These are phyloP conservation scores for Harpagoxenus sublaevis DNA, from an alignment of 2,888 invertebrate genomes.

Conservation along the genomic window DNA sequence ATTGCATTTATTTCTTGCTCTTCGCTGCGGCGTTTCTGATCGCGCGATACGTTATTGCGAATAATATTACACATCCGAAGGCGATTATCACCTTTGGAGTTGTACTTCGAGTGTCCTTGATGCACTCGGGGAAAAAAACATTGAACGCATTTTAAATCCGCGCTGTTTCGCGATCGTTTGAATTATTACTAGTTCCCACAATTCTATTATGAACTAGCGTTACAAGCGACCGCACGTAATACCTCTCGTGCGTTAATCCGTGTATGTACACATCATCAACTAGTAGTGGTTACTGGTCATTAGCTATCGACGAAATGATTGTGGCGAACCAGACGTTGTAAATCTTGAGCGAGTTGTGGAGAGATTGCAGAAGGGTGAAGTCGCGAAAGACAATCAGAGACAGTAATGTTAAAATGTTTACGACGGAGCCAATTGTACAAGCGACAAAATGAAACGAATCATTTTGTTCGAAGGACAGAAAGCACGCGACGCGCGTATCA, in stretches of 20 bases:
- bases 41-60: not conserved
- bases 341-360: conserved; percentile 36
- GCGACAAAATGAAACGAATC: not conserved
- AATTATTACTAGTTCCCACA: conserved; percentile 77
- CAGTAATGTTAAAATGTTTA: conserved; percentile 1
- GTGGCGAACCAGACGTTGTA: conserved; percentile 40
- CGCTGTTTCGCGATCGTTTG: conserved; percentile 57
- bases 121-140: conserved; percentile 27
- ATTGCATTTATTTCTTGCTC: conserved; percentile 6
- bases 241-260: conserved; percentile 62
- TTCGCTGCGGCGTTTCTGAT: not conserved
- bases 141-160: conserved; percentile 22
- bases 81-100: conserved; percentile 21
- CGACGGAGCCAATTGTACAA: not conserved
- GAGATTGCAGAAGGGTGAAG: not conserved
- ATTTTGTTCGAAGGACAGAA: not conserved
- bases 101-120: conserved; percentile 56
- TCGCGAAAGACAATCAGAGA: not conserved
- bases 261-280: not conserved
- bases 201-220: conserved; percentile 72
- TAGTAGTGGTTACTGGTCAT: not conserved
- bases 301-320: conserved; percentile 43
- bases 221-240: conserved; percentile 65
- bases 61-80: conserved; percentile 32
- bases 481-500: not conserved